phyloP scores from a whole-genome alignment of 2,888 invertebrate genomes.

The Nymphalis c-album region DNA sequence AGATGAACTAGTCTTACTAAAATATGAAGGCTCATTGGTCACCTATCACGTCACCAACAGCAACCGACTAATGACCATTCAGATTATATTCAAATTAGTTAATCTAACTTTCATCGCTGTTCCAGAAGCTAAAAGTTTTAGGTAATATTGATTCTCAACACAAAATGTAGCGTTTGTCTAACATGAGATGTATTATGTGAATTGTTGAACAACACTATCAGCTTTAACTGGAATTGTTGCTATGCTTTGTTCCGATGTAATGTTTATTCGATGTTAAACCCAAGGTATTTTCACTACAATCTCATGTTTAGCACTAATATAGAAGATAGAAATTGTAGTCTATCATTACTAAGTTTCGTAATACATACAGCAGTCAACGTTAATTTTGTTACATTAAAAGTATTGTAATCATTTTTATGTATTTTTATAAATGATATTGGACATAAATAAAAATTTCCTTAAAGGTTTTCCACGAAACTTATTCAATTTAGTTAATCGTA shows the following conservation, averaged over 20 bases:
- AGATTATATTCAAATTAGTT: no score
- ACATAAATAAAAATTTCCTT: no score
- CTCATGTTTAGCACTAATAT: not conserved
- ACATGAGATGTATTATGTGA: constrained; percentile 15
- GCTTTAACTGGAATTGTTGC: constrained; percentile 23
- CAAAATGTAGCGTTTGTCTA: constrained; percentile 14
- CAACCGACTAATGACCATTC: not conserved
- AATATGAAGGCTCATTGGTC: no score
- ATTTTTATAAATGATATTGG: no score
- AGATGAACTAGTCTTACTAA: no score
- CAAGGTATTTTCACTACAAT: not conserved
- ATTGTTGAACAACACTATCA: constrained; percentile 19
- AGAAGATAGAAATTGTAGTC: not conserved
- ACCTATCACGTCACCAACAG: no score
- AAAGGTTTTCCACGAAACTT: no score
- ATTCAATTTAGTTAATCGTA: not conserved
- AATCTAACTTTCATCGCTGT: no score
- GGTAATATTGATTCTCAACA: constrained; percentile 5
- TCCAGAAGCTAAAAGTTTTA: constrained; percentile 1
- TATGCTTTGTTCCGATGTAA: constrained; percentile 36
- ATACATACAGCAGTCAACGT: no score
- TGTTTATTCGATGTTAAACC: constrained; percentile 32
- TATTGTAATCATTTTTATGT: no score
- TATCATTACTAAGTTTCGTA: no score
- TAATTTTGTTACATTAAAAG: no score